Base-by-base conservation (phyloP, 2,113 vertebrate genomes). In the Irena cyanogastra region DNA sequence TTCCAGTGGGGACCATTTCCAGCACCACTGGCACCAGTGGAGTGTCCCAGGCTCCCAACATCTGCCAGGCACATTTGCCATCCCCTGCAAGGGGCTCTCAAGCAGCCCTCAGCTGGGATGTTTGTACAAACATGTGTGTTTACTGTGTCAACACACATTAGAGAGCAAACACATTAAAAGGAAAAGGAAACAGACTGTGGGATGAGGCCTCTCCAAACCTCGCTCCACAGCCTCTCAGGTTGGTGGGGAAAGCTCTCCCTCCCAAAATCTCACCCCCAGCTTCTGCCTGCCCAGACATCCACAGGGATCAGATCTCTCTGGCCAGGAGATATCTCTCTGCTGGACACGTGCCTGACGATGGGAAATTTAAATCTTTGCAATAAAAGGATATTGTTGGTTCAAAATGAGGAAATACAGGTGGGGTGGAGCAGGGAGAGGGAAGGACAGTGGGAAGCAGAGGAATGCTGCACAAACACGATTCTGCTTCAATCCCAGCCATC, bases 81-180 rank as follows among this genome's bases (percentile, higher is more conserved):
- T n/a, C 59, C 83, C 89, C 87, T 75, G 74, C 92, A 28, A 94
- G 75, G 89, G 93, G 81, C 12, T 88, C 82, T 90, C 80, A 54
- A 95, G 95, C 74, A 54, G 14, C 11, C n/a, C 83, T 77, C 80
- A 60, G 90, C 95, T 93, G 92, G 87, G 74, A 85, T 77, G 91
- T 80, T 87, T 91, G 88, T 42, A 89, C 57, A 28, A 97, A 95
- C 87, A 56, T 18, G 90, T 83, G 93, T 79, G 60, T 96, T 92
- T 96, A 93, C 94, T 92, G 74, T 91, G 93, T 94, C 42, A 87
- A 97, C 68, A 56, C 45, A 71, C 66, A 90, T 77, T 47, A 88
- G 94, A 89, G 94, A 95, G 95, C 85, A 94, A 96, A 96, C 82
- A 93, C 83, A 94, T 88, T 88, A 95, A 84, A 87, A 93, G 93